phyloP scores from a whole-genome alignment of 2,797 vertebrate species.

The Schizopygopsis pylzovi region DNA sequence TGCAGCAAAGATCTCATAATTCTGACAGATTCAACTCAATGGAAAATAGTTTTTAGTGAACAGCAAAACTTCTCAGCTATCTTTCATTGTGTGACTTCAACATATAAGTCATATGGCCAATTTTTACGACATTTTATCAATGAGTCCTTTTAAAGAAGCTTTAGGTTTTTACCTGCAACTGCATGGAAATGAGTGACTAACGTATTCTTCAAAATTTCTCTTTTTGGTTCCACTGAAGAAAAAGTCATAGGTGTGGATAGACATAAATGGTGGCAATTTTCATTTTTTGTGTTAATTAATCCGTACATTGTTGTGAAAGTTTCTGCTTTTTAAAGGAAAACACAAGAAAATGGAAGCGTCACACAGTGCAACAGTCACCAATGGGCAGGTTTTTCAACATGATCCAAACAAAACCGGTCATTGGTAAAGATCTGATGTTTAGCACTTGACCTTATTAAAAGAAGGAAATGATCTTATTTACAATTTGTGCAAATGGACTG shows the following conservation, averaged over 20 bases:
- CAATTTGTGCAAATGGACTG: slow-evolving; percentile 41
- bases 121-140: background rate
- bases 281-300: background rate
- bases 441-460: background rate
- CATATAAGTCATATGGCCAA: background rate
- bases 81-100: background rate
- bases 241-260: background rate
- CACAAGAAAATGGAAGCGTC: background rate
- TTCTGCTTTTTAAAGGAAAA: background rate
- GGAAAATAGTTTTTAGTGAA: background rate
- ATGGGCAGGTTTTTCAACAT: slow-evolving; percentile 18
- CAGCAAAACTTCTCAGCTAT: background rate
- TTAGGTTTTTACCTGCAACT: background rate
- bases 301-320: background rate
- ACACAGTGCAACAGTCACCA: slow-evolving; percentile 12
- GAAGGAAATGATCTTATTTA: slow-evolving; percentile 28
- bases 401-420: slow-evolving; percentile 30
- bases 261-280: background rate
- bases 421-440: slow-evolving; percentile 15
- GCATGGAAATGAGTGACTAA: background rate
- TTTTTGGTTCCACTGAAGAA: background rate
- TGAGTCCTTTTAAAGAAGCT: background rate
- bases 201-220: background rate
- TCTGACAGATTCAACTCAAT: background rate
- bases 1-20: background rate